phyloP scores from a whole-genome alignment of 2,888 invertebrate species.

The Endotricha flammealis region DNA sequence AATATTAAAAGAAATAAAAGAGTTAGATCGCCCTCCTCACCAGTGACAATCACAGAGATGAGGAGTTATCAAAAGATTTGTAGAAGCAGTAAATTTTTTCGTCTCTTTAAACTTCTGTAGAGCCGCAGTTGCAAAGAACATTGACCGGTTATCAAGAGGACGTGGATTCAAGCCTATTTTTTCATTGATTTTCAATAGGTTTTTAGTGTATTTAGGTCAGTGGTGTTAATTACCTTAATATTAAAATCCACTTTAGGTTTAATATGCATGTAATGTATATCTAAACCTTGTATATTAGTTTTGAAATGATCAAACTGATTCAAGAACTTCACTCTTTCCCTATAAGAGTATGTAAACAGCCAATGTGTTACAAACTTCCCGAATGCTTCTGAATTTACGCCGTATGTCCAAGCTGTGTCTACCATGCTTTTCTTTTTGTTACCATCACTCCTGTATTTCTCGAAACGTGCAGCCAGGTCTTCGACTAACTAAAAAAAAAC shows the following conservation, averaged over 20 bases:
- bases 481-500: slow-evolving; percentile 62
- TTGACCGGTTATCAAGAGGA: too few relatives aligned
- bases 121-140: too few relatives aligned
- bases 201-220: too few relatives aligned
- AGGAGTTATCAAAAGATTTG: too few relatives aligned
- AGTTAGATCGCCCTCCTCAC: too few relatives aligned
- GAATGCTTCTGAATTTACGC: slow-evolving; percentile 84
- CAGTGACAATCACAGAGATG: too few relatives aligned
- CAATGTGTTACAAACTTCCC: slow-evolving; percentile 84
- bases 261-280: slow-evolving; percentile 86
- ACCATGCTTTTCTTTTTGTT: slow-evolving; percentile 65
- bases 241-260: slow-evolving; percentile 68
- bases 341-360: slow-evolving; percentile 83
- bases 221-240: slow-evolving; percentile 49
- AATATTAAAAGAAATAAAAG: too few relatives aligned
- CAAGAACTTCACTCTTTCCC: slow-evolving; percentile 78
- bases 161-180: too few relatives aligned
- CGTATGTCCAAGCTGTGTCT: slow-evolving; percentile 86
- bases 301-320: slow-evolving; percentile 86
- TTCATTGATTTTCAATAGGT: too few relatives aligned
- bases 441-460: slow-evolving; percentile 46
- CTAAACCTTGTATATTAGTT: slow-evolving; percentile 84
- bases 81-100: too few relatives aligned
- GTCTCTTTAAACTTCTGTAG: too few relatives aligned
- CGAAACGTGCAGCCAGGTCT: slow-evolving; percentile 74